phyloP scores from a whole-genome alignment of 2,113 vertebrate genomes.

The Lota lota region DNA sequence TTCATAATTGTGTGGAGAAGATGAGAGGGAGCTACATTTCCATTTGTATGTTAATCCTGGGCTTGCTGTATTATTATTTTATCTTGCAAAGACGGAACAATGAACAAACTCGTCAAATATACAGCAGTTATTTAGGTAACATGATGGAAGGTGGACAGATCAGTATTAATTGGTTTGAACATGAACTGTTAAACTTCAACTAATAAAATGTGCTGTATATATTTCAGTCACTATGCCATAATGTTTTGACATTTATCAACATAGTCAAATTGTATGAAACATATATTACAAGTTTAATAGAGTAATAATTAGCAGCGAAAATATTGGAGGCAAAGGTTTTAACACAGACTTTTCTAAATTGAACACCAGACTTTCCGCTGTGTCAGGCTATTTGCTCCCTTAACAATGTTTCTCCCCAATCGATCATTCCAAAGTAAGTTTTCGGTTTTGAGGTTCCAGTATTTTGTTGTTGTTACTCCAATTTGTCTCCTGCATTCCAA shows the following conservation, averaged over 20 bases:
- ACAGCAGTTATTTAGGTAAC: conserved; percentile 31
- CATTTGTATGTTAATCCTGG: conserved; percentile 71
- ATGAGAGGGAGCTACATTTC: conserved; percentile 47
- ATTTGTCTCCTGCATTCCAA: no score
- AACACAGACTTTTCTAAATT: no score
- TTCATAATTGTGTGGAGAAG: conserved; percentile 43
- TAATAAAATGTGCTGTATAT: not conserved
- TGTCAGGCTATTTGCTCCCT: no score
- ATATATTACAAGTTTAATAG: no score
- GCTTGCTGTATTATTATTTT: conserved; percentile 41
- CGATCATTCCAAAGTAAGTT: no score
- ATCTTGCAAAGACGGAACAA: conserved; percentile 49
- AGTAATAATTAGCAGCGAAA: no score
- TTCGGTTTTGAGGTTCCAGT: no score
- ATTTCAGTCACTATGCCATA: not conserved
- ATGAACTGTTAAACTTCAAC: not conserved
- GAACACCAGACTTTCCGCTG: no score
- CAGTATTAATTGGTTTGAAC: conserved; percentile 50
- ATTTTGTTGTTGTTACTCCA: no score
- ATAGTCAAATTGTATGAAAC: no score
- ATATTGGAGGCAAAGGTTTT: no score
- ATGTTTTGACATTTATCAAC: not conserved
- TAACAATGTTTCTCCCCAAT: no score
- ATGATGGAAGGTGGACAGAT: conserved; percentile 32
- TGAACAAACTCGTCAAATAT: conserved; percentile 19